Percentiles rank a stretch among this genome's conserved stretches.
phyloP scores from a whole-genome alignment of 2,888 invertebrate genomes.

The Torymus auratus region DNA sequence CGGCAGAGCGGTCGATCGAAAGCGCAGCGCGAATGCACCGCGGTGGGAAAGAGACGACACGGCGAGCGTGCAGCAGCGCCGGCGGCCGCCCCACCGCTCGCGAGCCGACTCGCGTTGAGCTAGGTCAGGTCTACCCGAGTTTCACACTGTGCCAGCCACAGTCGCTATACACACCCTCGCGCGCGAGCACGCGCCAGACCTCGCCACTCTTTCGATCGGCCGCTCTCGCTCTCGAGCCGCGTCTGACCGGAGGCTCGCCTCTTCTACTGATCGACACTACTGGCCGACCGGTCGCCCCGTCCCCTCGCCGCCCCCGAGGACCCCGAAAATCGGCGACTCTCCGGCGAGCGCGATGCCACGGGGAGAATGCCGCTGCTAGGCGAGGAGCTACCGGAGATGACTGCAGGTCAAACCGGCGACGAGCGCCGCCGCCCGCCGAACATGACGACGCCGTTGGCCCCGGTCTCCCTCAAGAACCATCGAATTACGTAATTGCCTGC shows the following conservation, averaged over 20 bases:
- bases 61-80: background rate
- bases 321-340: too few species aligned
- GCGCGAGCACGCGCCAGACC: slow-evolving; percentile 4
- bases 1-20: slow-evolving; percentile 74
- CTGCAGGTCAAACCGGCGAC: too few species aligned
- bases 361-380: too few species aligned
- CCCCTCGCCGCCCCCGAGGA: too few species aligned
- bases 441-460: slow-evolving; percentile 60
- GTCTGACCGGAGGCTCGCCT: slow-evolving; percentile 16
- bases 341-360: too few species aligned
- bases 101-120: slow-evolving; percentile 75
- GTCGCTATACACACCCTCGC: slow-evolving; percentile 62
- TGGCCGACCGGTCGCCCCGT: background rate
- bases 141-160: slow-evolving; percentile 71
- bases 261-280: slow-evolving; percentile 32
- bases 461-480: slow-evolving; percentile 72
- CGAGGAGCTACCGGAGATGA: too few species aligned
- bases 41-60: background rate
- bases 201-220: background rate
- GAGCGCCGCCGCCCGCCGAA: background rate
- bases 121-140: slow-evolving; percentile 77
- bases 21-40: slow-evolving; percentile 71
- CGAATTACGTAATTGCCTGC: slow-evolving; percentile 70
- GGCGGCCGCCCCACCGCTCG: slow-evolving; percentile 63
- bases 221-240: background rate